Evolutionary conservation across 2,113 vertebrate genomes (phyloP), one percentile per base, ranked within the genome.

Genomic region (Neoarius graeffei): DNA sequence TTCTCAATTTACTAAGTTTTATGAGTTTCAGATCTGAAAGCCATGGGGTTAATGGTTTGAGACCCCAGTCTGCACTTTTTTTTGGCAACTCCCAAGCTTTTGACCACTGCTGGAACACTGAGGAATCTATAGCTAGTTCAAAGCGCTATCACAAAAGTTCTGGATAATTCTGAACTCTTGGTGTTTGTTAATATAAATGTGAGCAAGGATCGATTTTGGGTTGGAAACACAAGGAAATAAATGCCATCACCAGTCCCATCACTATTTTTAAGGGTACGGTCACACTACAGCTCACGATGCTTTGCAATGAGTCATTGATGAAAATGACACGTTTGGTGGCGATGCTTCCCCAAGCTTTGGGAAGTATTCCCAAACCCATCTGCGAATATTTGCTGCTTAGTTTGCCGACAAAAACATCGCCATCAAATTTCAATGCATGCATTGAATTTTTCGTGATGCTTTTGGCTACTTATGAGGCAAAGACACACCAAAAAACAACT

Each of bases 1-100:
- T 81, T 35, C 56, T n/a, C 77, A 25, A 9, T 66, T 87, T n/a
- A 71, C 52, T 86, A 35, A 56, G 67, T 62, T 86, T 57, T 60
- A 52, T 15, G 14, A 81, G 52, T 35, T 42, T 56, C 52, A 87
- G 76, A 79, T 48, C 74, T 7, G 1, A 64, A 64, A 86, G 48
- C 60, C 20, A 4, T 35, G 11, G 60, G 76, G 15, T 52, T 62
- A 67, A 48, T 25, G 27, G 69, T 74, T 59, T 60, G 27, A 50
- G 25, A 66, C 60, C 9, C 15, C 23, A 60, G 80, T 60, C 80
- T 60, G 60, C 23, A 77, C 48, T 35, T 35, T 0, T 52, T 50
- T 59, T 17, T 81, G 79, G 56, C 79, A 81, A 11, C 15, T 81
- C 27, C 50, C 17, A 4, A 0, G 59, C 23, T 5, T 56, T 56